A percentile compares a stretch with the other conserved stretches of the same genome.
phyloP scores from a whole-genome alignment of 2,113 vertebrate genomes.

The Pelmatolapia mariae region DNA sequence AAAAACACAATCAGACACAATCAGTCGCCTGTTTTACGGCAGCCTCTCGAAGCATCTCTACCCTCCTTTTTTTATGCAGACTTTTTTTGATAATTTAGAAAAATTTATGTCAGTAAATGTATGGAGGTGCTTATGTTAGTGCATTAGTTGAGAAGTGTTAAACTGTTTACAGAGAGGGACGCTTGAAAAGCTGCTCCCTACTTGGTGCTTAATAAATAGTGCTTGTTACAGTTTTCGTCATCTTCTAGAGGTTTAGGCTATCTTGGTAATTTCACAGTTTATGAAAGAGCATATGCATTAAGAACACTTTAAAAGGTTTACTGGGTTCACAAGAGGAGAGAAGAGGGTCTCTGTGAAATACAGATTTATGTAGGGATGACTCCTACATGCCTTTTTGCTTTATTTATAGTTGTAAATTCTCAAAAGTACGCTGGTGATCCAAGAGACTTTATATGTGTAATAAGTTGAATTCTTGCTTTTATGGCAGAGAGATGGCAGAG shows the following conservation, averaged over 20 bases:
- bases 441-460: not conserved
- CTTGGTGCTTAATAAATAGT: not conserved
- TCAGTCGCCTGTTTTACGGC: not conserved
- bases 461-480: not conserved
- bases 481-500: not conserved
- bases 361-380: not conserved
- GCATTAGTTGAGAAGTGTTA: not conserved
- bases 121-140: not conserved
- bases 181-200: not conserved
- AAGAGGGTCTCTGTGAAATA: not conserved
- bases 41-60: not conserved
- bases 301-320: slow-evolving; percentile 36
- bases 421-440: not conserved
- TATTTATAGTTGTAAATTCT: not conserved
- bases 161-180: not conserved
- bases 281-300: slow-evolving; percentile 28
- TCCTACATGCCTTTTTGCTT: not conserved
- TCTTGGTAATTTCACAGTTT: slow-evolving; percentile 1
- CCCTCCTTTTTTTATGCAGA: not conserved
- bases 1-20: not conserved
- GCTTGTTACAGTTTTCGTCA: not conserved
- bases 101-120: not conserved
- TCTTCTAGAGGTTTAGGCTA: not conserved
- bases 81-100: not conserved
- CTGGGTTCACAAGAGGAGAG: not conserved